A percentile compares a stretch with the other conserved stretches of the same genome.
Conservation (phyloP, 2,113 vertebrate genomes). For the Indicator maculatus region DNA sequence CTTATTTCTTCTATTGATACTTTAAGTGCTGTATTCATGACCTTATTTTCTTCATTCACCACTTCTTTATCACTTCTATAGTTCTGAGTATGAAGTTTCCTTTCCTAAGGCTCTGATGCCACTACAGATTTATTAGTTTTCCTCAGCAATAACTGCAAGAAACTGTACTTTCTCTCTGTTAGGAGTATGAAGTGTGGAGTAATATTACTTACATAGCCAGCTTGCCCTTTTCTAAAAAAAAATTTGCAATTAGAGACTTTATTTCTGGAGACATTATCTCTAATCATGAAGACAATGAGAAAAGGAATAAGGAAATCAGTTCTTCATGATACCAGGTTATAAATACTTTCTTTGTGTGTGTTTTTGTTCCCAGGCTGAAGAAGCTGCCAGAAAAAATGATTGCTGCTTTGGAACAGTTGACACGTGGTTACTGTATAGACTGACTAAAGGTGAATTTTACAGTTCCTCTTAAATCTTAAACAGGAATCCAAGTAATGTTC, state of each 20-base stretch:
- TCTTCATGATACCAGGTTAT: background rate
- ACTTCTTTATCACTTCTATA: background rate
- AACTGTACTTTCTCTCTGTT: background rate
- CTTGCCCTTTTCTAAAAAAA: background rate
- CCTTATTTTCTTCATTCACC: background rate
- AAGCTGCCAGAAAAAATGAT: slow-evolving; percentile 82
- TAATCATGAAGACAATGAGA: background rate
- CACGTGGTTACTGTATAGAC: slow-evolving; percentile 91
- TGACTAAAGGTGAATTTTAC: slow-evolving; percentile 86
- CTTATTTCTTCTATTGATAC: background rate
- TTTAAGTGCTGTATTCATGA: background rate
- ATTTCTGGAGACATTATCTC: background rate
- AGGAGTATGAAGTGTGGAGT: background rate
- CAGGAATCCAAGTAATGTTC: background rate
- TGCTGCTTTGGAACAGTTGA: slow-evolving; percentile 97
- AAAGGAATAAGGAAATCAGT: background rate
- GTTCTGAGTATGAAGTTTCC: background rate
- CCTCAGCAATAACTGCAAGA: background rate
- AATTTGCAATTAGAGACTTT: background rate
- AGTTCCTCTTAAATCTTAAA: background rate
- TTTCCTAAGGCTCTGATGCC: background rate
- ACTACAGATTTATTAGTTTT: background rate
- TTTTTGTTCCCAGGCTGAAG: slow-evolving; percentile 79
- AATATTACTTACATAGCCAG: background rate
- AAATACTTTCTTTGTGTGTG: background rate